Base-by-base conservation (phyloP, 1,140 invertebrate species). In the Lepidurus apus region DNA sequence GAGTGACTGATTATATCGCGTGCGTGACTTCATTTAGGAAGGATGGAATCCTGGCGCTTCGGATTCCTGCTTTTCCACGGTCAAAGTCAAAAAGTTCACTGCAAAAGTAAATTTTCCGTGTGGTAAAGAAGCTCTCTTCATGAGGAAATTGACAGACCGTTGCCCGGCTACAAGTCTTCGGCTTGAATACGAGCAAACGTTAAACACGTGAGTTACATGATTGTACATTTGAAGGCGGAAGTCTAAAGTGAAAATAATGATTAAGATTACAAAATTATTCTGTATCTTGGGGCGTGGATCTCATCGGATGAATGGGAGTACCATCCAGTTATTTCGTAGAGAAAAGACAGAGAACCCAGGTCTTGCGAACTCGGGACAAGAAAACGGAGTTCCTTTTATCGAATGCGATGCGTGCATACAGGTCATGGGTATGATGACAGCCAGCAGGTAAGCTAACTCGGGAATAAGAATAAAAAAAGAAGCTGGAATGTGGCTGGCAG, bases 1-100 rank as follows among this genome's bases (percentile, higher is more conserved):
- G 53, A 65, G 53, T 65, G 53, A 65, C 53, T 65, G 53, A 65
- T 65, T 21, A 65, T 65, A 65, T 65, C 53, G 53, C 53, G 53
- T 65, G 53, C 53, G 53, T 65, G 53, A 65, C 53, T 65, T 65
- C 53, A 65, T 65, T 65, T 65, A 65, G 53, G 53, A 65, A 65
- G 53, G 53, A 65, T n/a, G 53, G 53, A 65, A 65, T 65, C 21
- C 3, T 34, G 53, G 53, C 17, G 53, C 17, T 65, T 13, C 21
- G 13, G 53, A 65, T 65, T 65, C 53, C 53, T 65, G 53, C 53
- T 21, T 65, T 65, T 65, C 53, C 8, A 65, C 53, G 53, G 53
- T 65, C 53, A 65, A 65, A 65, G 17, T 65, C 53, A 65, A 65
- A n/a, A 65, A 65, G 53, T 65, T 65, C 4, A 65, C 53, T 65